Conservation (phyloP, 2,888 invertebrate genomes). For the Pomacea canaliculata region DNA sequence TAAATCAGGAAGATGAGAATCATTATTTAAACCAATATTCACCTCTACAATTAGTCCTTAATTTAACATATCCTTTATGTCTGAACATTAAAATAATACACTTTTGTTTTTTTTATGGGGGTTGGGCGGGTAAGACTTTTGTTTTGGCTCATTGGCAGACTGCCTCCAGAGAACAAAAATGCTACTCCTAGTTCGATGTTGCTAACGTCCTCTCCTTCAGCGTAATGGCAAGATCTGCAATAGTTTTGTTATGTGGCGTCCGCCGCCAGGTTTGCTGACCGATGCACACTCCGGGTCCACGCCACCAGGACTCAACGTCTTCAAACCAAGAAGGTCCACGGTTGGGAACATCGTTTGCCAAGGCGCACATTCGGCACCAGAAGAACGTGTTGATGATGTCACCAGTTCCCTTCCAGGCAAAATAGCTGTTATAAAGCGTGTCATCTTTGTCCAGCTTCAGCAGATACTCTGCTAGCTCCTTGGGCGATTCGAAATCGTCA, state of each 20-base stretch:
- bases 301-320: constrained; percentile 94
- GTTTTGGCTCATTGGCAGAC: background rate
- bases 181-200: too few relatives aligned
- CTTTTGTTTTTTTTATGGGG: too few relatives aligned
- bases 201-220: background rate
- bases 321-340: constrained; percentile 72
- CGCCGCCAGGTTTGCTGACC: constrained; percentile 52
- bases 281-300: constrained; percentile 69
- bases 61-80: too few relatives aligned
- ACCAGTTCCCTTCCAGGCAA: constrained; percentile 92
- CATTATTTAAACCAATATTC: too few relatives aligned
- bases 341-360: constrained; percentile 56
- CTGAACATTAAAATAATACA: too few relatives aligned
- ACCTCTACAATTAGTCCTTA: too few relatives aligned
- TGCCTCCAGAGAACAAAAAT: background rate
- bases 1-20: too few relatives aligned
- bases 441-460: constrained; percentile 88
- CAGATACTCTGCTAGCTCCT: constrained; percentile 88
- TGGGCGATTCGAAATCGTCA: constrained; percentile 91
- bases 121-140: too few relatives aligned
- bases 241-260: background rate
- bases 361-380: constrained; percentile 89
- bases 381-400: constrained; percentile 96
- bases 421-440: constrained; percentile 92
- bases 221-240: constrained; percentile 6